Conservation (phyloP, 37 sponge, comb jelly and placozoan species). For the Aplysina aerophoba region DNA sequence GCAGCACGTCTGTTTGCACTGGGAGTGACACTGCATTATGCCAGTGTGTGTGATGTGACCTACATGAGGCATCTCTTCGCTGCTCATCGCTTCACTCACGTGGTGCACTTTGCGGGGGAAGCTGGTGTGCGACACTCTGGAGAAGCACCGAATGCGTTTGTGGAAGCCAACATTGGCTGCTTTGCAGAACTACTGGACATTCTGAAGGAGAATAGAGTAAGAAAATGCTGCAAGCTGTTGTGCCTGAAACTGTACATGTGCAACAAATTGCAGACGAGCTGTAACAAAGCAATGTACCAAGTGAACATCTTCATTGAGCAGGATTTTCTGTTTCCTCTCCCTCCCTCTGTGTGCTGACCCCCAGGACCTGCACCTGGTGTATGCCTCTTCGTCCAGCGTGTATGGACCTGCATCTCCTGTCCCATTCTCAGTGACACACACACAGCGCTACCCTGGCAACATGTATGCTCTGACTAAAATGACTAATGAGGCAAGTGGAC, state of each 20-base stretch:
- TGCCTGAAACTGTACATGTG: too few relatives aligned
- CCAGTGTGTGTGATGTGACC: constrained; percentile 63
- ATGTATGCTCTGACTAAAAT: constrained; percentile 77
- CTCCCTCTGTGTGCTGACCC: neutral
- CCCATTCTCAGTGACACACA: constrained; percentile 51
- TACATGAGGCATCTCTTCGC: constrained; percentile 50
- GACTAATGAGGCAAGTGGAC: constrained; percentile 60
- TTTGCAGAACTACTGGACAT: constrained; percentile 56
- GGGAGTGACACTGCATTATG: constrained; percentile 53
- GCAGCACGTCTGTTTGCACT: constrained; percentile 32
- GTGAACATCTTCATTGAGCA: too few relatives aligned
- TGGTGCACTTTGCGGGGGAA: constrained; percentile 82
- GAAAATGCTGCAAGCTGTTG: too few relatives aligned
- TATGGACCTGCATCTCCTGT: constrained; percentile 61
- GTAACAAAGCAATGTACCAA: too few relatives aligned
- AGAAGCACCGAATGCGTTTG: constrained; percentile 52
- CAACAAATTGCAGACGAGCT: too few relatives aligned
- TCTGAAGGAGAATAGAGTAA: constrained; percentile 48
- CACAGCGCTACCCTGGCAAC: constrained; percentile 54
- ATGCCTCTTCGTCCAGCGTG: constrained; percentile 84
- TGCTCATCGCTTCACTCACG: constrained; percentile 47
- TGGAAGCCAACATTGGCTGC: constrained; percentile 56
- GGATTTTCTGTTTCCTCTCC: too few relatives aligned
- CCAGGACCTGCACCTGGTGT: constrained; percentile 40
- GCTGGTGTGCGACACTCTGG: constrained; percentile 72